Evolutionary conservation across 64 coral and sea anemone genomes (phyloP), one percentile per base, ranked within the genome.

Genomic region (Montipora efflorescens): DNA sequence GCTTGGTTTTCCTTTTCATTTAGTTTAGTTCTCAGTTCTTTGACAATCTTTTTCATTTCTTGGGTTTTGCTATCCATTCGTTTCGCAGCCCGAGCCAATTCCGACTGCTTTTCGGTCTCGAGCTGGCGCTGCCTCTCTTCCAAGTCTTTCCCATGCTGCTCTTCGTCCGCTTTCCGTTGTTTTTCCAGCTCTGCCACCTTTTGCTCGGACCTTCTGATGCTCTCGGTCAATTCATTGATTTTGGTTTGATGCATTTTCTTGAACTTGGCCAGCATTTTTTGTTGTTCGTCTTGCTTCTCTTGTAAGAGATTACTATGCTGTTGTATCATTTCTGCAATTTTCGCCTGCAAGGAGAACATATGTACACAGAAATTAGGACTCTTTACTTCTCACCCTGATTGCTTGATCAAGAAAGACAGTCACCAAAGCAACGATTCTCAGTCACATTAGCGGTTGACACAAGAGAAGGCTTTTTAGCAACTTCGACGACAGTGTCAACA

Each of bases 31-130:
- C 98, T 83, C 5, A 99, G 62, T 78, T 99, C 98, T 75, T 99
- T 99, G 2, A 99, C 95, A 3, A 96, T 94, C 44, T 96, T 99
- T 55, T 99, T 99, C 98, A 99, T 96, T 78, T 99, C 98, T 20
- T 94, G 96, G 0, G 92, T 91, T 49, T 99, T 99, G 49, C 90
- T 96, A 10, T 99, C 98, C 78, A 94, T 89, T 59, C 92, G 89
- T 58, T 99, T 99, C 8, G 92, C 94, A 5, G 94, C 85, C 50
- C 89, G 90, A 76, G 98, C 98, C 1, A 99, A 75, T 55, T 99
- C 98, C 3, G 95, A 90, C 46, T 99, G 98, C 69, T 99, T 99
- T 18, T 94, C 95, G 7, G 92, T 79, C 68, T 96, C 94, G 75
- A 90, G 66, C 13, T 99, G 70, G 23, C 96, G 94, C 53, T 74